Conservation (phyloP, 2,888 invertebrate species). For the Atherix ibis region DNA sequence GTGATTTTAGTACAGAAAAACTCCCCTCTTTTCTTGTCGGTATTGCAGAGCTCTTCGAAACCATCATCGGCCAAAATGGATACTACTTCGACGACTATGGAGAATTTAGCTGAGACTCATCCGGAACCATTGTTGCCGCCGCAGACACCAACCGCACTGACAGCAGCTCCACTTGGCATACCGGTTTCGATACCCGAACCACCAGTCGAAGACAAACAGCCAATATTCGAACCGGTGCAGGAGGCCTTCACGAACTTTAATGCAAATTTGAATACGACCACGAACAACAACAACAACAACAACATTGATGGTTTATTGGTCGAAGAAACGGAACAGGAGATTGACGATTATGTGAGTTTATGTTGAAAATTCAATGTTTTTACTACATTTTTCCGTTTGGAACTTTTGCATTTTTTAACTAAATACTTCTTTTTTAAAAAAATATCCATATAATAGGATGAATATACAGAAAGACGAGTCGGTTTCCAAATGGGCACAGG, state of each 20-base stretch:
- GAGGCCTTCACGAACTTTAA: constrained; percentile 16
- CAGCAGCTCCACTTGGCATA: constrained; percentile 8
- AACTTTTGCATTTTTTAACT: constrained; percentile 7
- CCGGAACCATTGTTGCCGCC: constrained; percentile 15
- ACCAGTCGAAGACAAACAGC: constrained; percentile 11
- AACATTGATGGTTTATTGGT: too few species aligned
- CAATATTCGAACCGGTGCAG: constrained; percentile 10
- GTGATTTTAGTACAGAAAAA: background rate
- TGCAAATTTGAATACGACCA: background rate
- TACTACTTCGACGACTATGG: constrained; percentile 20
- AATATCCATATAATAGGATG: constrained; percentile 25
- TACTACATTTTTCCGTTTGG: constrained; percentile 4
- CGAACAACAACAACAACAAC: too few species aligned
- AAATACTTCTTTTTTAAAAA: constrained; percentile 2
- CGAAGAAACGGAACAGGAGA: constrained; percentile 38
- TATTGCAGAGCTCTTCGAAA: constrained; percentile 18
- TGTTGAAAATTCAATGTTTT: background rate
- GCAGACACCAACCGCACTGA: constrained; percentile 11
- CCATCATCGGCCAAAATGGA: constrained; percentile 17
- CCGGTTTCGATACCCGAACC: constrained; percentile 10
- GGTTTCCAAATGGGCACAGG: constrained; percentile 41
- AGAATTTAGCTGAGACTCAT: constrained; percentile 19
- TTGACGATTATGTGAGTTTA: constrained; percentile 35
- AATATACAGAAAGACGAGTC: constrained; percentile 41
- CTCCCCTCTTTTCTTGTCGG: constrained; percentile 1